Evolutionary conservation across 2,888 invertebrate species (phyloP), one percentile per base, ranked within the genome.

Genomic region (Rhagonycha lutea): DNA sequence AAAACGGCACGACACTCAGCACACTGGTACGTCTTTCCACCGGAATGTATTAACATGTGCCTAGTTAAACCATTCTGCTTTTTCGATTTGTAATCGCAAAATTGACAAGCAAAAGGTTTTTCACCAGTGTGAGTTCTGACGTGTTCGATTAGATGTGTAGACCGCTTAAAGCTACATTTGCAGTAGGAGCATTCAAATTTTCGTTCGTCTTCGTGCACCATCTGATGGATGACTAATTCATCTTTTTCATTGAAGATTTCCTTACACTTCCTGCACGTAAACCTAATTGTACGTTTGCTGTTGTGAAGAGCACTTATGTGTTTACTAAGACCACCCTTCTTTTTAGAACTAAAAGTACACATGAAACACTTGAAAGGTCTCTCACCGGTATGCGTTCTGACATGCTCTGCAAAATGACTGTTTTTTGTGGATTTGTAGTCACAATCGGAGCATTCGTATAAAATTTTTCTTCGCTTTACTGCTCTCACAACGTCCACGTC

Each of bases 221-320:
- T 7, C 14, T 68, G 67, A 18, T 75, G 75, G 4, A 12, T 7
- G 12, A 61, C 62, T 32, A 75, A 62, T 14, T 26, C 18, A 29
- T 68, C 68, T 26, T 32, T 75, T 1, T 32, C 18, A 14, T 47
- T 18, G 14, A 18, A 68, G 7, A 18, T 23, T 26, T 68, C 32
- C n/a, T 14, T 18, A 14, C 75, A 75, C 14, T 68, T 32, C 12
- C n/a, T 60, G 47, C 75, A 75, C 4, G 29, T 68, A 23, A 32
- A 75, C 47, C 5, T 47, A 23, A 60, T 18, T 18, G 14, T 11
- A 4, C 62, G 63, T 14, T 12, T 24, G 3, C 14, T 68, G 14
- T 70, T 28, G 18, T 65, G 63, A 24, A 65, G 8, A 7, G 68
- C 28, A 9, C 14, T 28, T 11, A 68, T 68, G 18, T 68, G 68